A percentile compares a stretch with the other conserved stretches of the same genome.
Conservation (phyloP, 2,113 vertebrate species). For the Syrmaticus mikado region DNA sequence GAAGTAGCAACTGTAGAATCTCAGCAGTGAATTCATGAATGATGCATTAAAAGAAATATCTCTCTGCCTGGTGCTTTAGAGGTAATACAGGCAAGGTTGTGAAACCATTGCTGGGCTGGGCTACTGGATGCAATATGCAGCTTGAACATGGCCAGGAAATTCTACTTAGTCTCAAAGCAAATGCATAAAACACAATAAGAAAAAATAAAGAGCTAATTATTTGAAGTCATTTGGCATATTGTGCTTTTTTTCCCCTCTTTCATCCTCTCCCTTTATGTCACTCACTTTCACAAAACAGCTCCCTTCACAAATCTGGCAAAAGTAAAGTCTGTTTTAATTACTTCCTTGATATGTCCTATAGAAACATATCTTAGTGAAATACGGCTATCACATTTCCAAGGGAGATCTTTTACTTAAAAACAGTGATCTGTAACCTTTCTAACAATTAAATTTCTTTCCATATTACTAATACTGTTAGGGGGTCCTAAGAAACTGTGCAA, state of each 20-base stretch:
- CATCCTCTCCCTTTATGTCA: not conserved
- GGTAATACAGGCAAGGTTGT: not conserved
- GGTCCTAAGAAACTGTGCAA: not conserved
- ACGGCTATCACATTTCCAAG: not conserved
- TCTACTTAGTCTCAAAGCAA: not conserved
- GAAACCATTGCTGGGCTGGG: not conserved
- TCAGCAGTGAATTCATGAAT: conserved; percentile 57
- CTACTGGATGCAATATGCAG: conserved; percentile 5
- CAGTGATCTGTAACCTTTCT: not conserved
- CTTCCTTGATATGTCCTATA: not conserved
- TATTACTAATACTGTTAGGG: not conserved
- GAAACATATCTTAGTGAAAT: not conserved
- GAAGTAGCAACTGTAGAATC: conserved; percentile 16
- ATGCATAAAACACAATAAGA: not conserved
- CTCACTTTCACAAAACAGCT: not conserved
- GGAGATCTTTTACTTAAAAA: not conserved
- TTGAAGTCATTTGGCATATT: not conserved
- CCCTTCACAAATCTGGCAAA: not conserved
- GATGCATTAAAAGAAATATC: conserved; percentile 64
- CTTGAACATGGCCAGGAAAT: not conserved
- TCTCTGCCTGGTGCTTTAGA: not conserved
- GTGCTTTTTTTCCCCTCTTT: fast-evolving
- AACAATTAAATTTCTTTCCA: not conserved
- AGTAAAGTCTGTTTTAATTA: not conserved
- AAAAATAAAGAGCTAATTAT: not conserved